phyloP scores from a whole-genome alignment of 1,140 invertebrate species.

The Drosophila pseudoananassae region DNA sequence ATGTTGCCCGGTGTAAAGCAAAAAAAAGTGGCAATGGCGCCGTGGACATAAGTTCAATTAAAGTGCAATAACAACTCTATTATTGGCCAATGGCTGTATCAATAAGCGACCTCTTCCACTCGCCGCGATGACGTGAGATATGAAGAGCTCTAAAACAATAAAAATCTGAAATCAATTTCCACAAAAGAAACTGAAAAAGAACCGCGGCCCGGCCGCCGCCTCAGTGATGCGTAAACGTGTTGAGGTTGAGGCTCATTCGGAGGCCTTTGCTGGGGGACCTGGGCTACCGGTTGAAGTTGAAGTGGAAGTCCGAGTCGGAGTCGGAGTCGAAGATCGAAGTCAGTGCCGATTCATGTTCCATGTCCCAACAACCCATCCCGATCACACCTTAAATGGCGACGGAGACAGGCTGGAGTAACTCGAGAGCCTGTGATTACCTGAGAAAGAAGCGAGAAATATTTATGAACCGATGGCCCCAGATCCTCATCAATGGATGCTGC shows the following conservation, averaged over 20 bases:
- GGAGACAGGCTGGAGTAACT: conserved; percentile 64
- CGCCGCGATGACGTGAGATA: conserved; percentile 74
- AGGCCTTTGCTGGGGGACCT: conserved; percentile 21
- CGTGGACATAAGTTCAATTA: conserved; percentile 67
- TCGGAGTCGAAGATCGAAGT: conserved; percentile 12
- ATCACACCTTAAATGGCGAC: conserved; percentile 78
- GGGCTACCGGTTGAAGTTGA: conserved; percentile 42
- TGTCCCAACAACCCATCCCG: conserved; percentile 34
- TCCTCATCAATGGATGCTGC: conserved; percentile 65
- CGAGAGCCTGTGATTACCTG: conserved; percentile 77
- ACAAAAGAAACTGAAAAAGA: conserved; percentile 38
- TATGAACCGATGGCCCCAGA: conserved; percentile 70
- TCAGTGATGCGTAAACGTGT: conserved; percentile 77
- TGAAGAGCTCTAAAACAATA: conserved; percentile 74
- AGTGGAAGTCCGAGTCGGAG: conserved; percentile 5
- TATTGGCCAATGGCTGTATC: conserved; percentile 70
- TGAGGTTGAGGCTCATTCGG: conserved; percentile 45
- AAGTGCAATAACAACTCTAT: conserved; percentile 82
- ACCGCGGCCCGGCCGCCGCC: conserved; percentile 25
- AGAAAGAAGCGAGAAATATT: conserved; percentile 72
- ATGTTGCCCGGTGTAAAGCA: conserved; percentile 30
- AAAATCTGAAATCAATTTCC: conserved; percentile 77
- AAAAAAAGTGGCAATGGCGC: conserved; percentile 43
- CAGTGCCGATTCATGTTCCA: conserved; percentile 42
- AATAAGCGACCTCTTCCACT: conserved; percentile 62